Percentiles rank a stretch among this genome's conserved stretches.
phyloP scores from a whole-genome alignment of 2,797 vertebrate species.

The Carapus acus region DNA sequence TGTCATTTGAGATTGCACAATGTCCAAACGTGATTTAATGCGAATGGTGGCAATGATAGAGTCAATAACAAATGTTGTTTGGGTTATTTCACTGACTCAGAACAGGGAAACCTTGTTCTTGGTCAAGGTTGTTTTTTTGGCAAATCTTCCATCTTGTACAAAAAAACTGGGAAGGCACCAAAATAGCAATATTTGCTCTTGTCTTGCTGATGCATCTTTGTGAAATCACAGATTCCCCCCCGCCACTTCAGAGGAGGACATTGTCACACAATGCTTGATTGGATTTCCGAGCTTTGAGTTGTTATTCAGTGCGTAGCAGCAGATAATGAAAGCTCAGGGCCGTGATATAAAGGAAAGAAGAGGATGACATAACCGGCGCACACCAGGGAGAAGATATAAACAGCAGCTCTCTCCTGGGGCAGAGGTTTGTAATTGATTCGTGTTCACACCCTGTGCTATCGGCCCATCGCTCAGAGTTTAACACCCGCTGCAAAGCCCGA shows the following conservation, averaged over 20 bases:
- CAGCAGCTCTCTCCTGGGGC: slow-evolving; percentile 58
- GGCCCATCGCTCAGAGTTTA: slow-evolving; percentile 24
- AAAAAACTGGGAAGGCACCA: not conserved
- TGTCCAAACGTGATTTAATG: no score
- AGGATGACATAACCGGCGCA: slow-evolving; percentile 66
- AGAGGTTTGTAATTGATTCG: slow-evolving; percentile 58
- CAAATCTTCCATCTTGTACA: no score
- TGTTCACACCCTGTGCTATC: slow-evolving; percentile 36
- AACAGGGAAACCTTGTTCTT: no score
- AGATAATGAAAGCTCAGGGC: slow-evolving; percentile 47
- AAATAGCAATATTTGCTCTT: not conserved
- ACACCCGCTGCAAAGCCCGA: slow-evolving; percentile 3
- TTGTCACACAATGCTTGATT: slow-evolving; percentile 14
- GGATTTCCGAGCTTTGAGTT: slow-evolving; percentile 14
- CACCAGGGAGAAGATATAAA: slow-evolving; percentile 63
- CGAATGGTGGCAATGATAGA: no score
- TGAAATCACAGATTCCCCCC: not conserved
- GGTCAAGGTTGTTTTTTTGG: no score
- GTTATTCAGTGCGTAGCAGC: slow-evolving; percentile 8
- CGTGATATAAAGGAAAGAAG: slow-evolving; percentile 45
- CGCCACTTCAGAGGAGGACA: slow-evolving; percentile 1
- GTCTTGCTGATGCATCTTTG: not conserved
- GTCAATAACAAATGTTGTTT: no score
- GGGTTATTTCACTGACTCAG: no score
- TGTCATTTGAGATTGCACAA: no score